Evolutionary conservation across 2,113 vertebrate genomes (phyloP), one percentile per base, ranked within the genome.

Genomic region (Paralichthys olivaceus): DNA sequence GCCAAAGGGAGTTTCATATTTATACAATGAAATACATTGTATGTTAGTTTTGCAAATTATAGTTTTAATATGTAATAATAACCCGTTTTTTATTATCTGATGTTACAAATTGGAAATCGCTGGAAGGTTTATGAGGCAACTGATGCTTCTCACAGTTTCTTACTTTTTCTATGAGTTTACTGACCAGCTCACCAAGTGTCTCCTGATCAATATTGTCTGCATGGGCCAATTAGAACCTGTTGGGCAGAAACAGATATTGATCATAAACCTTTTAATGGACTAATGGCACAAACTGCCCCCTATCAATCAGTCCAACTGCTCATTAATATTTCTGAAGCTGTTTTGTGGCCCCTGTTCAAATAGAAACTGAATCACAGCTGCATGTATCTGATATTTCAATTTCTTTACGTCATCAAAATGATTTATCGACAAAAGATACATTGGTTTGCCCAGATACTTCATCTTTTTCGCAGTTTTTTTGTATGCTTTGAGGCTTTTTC

Each of bases 161-260:
- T 61, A 67, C 43, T 65, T 72, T 68, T 54, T 23, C 34, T 60
- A 13, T 83, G 63, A 54, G 19, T 56, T 79, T 69, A 73, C 51
- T 23, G 55, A 70, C 13, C 43, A 80, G 61, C 57, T 72, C 61
- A 77, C 51, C 59, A 72, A 5, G 40, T 66, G 43, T 54, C 29
- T 58, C 23, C 22, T 74, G n/a, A 77, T 89, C 87, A 80, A 85
- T 86, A 74, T 55, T 53, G 23, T 55, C 64, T 53, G 37, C 37
- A 13, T 40, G 29, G 45, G 40, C 26, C 66, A 78, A 57, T 83
- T 85, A 84, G 19, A 75, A 43, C 43, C 80, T 83, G 58, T 54
- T 53, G 49, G 32, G 45, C 45, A 72, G 26, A 78, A 79, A 77
- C 1, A 72, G 73, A 83, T 74, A 84, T 87, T 71, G 67, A 85